These are phyloP conservation scores for Haliclona indistincta DNA, from an alignment of 37 sponge, comb jelly and placozoan species.

Conservation along the genomic window DNA sequence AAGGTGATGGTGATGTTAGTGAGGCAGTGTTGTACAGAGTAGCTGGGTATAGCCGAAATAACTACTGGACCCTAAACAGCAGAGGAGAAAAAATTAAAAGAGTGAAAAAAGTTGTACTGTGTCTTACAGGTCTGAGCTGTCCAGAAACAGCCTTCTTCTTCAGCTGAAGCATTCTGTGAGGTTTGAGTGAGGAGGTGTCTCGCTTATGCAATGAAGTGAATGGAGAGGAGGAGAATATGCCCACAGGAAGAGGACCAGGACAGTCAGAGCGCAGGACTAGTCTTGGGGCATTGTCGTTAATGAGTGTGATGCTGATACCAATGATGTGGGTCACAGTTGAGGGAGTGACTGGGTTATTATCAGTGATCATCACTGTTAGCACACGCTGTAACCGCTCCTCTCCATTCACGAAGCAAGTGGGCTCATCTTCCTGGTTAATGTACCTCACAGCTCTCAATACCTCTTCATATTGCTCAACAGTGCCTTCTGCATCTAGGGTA, in stretches of 20 bases:
- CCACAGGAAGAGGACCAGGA: not conserved
- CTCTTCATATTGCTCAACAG: not conserved
- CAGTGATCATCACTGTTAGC: conserved; percentile 24
- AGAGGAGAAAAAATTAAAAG: not conserved
- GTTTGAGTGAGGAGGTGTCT: not conserved
- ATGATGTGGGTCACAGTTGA: conserved; percentile 13
- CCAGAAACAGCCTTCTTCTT: not conserved
- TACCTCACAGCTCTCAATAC: conserved; percentile 6
- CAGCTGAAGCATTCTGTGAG: not conserved
- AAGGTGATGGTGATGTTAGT: conserved; percentile 20
- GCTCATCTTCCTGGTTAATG: conserved; percentile 26
- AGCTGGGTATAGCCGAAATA: too few relatives aligned
- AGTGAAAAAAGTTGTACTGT: not conserved
- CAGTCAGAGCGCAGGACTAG: not conserved
- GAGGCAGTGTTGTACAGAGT: too few relatives aligned
- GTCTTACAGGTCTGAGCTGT: not conserved
- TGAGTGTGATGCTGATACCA: conserved; percentile 8
- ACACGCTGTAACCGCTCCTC: not conserved
- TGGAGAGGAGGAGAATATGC: too few relatives aligned
- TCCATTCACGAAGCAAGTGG: conserved; percentile 28
- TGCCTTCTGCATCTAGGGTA: not conserved
- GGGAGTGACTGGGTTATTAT: not conserved
- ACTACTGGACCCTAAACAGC: not conserved
- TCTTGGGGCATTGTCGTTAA: conserved; percentile 44
- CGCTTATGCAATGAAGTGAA: not conserved